phyloP scores from a whole-genome alignment of 2,797 vertebrate genomes.

The Trachops cirrhosus region DNA sequence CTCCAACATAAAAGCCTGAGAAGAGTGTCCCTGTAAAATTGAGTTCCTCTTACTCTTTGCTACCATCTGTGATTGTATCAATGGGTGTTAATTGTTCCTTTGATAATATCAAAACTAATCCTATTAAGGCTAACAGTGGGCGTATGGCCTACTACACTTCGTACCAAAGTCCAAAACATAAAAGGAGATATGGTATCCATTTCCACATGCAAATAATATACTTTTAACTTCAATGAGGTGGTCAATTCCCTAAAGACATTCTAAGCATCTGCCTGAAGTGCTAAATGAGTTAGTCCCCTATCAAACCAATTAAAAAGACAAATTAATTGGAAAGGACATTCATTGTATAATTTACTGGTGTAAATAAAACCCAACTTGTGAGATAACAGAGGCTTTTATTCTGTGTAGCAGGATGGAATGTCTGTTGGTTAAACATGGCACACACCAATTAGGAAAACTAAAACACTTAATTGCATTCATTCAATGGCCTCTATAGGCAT shows the following conservation, averaged over 20 bases:
- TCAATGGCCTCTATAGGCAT: not conserved
- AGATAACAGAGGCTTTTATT: not conserved
- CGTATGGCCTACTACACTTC: slow-evolving; percentile 55
- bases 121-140: slow-evolving; percentile 65
- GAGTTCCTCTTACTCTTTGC: slow-evolving; percentile 53
- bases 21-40: slow-evolving; percentile 49
- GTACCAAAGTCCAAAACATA: slow-evolving; percentile 61
- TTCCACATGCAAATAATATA: slow-evolving; percentile 55
- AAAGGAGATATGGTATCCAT: slow-evolving; percentile 60
- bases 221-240: slow-evolving; percentile 57
- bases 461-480: not conserved
- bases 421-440: not conserved
- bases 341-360: slow-evolving; percentile 42
- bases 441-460: slow-evolving; percentile 1
- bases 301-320: slow-evolving; percentile 72
- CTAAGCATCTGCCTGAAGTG: slow-evolving; percentile 64
- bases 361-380: not conserved
- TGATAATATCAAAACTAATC: slow-evolving; percentile 75
- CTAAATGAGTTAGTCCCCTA: slow-evolving; percentile 70
- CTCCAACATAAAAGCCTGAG: slow-evolving; percentile 40
- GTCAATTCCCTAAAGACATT: slow-evolving; percentile 68
- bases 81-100: slow-evolving; percentile 79
- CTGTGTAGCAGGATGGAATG: not conserved
- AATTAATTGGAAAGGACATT: slow-evolving; percentile 71
- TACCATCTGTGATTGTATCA: slow-evolving; percentile 71